Evolutionary conservation across 2,113 vertebrate species (phyloP).

Genomic region (Seriola dumerili): DNA sequence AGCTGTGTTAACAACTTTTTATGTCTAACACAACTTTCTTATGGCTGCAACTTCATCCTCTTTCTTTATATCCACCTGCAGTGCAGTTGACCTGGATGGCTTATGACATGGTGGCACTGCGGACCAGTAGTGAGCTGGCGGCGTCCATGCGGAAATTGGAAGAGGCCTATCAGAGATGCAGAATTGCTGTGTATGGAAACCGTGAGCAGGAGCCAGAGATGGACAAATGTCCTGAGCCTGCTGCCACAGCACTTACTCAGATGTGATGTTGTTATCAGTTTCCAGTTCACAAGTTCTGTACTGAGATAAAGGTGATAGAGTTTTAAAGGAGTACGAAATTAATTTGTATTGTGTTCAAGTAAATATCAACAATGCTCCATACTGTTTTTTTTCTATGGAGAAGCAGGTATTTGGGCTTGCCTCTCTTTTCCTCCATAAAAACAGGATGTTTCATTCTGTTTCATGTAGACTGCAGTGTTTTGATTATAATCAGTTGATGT

Average conservation of each 20-base stretch:
- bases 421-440: background rate
- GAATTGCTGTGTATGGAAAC: conserved; percentile 81
- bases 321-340: background rate
- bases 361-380: background rate
- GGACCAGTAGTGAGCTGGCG: conserved; percentile 83
- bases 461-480: background rate
- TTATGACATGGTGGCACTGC: conserved; percentile 87
- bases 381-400: background rate
- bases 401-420: background rate
- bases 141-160: conserved; percentile 80
- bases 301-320: background rate
- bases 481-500: background rate
- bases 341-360: background rate
- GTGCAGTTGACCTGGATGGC: conserved; percentile 88
- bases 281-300: background rate
- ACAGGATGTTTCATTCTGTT: background rate
- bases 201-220: conserved; percentile 45
- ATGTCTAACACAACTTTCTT: background rate
- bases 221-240: background rate
- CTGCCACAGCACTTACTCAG: background rate
- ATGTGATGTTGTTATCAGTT: conserved; percentile 15
- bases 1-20: background rate
- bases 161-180: conserved; percentile 84
- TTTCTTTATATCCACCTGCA: conserved; percentile 65
- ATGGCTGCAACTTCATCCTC: background rate